Evolutionary conservation across 35 echinoderm and acorn worm species (phyloP), one percentile per base, ranked within the genome.

Genomic region (Holothuria glaberrima): DNA sequence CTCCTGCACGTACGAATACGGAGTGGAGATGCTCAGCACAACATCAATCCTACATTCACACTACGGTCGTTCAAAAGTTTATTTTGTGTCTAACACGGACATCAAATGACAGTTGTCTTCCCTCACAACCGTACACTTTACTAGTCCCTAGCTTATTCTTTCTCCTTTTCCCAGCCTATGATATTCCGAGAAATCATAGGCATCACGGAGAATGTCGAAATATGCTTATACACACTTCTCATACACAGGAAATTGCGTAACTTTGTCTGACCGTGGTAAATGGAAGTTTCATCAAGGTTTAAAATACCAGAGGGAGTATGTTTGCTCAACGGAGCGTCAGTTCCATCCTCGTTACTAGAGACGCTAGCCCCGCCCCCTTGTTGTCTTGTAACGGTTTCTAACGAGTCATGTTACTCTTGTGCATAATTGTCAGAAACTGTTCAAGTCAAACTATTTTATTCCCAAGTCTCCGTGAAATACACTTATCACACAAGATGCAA

Each of bases 321-420:
- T 52, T 28, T 21, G 24, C 19, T 6, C 24, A 22, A 22, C 27
- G 17, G 36, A 78, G 5, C 74, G 19, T 12, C 36, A 78, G 21
- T 78, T n/a, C 38, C 50, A 19, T 24, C 80, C 57, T 84, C 80
- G 59, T 64, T 61, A 84, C 80, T 64, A 84, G 27, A 48, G 80
- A 60, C 80, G 80, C 52, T 84, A 60, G 80, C 52, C 80, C 52
- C 80, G 80, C 80, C 80, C 57, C 80, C 80, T 60, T 84, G 80
- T 84, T 84, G 80, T 84, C 80, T 31, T 32, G 52, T 59, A 33
- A 64, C 80, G 80, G 80, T 84, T 84, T 84, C 80, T 61, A 84
- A 56, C 57, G 50, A 78, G 50, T 78, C 44, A 78, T 78, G 74
- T 78, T 78, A 48, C 44, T 78, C 38, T 41, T 50, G 25, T 69